Evolutionary conservation across 53 echinoderm and acorn worm species (phyloP).

Genomic region (Mesocentrotus franciscanus): DNA sequence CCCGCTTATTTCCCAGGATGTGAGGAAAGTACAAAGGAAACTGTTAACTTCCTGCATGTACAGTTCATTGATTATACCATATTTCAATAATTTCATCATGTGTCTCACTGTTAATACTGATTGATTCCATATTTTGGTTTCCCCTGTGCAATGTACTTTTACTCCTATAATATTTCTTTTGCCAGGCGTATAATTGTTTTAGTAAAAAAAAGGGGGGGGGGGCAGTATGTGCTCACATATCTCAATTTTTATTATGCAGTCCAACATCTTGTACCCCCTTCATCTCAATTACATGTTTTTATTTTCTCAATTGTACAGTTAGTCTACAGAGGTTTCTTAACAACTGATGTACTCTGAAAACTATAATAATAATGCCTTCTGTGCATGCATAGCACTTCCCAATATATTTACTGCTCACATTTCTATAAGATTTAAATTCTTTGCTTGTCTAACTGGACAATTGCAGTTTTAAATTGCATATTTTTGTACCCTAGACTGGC

Average conservation of each 20-base stretch:
- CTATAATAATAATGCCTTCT: neutral
- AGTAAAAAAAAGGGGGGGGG: too few species aligned
- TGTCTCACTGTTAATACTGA: neutral
- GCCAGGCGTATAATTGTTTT: too few species aligned
- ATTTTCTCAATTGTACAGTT: neutral
- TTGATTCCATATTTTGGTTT: neutral
- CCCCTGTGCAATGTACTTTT: neutral
- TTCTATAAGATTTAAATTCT: neutral
- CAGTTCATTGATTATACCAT: neutral
- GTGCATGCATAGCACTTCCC: neutral
- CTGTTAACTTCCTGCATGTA: neutral
- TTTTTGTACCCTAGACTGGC: neutral
- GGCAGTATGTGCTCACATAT: neutral
- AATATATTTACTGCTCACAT: neutral
- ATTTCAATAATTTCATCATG: neutral
- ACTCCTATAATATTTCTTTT: neutral
- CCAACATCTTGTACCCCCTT: neutral
- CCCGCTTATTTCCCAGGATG: neutral
- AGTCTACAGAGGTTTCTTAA: neutral
- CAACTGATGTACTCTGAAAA: neutral
- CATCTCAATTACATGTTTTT: neutral
- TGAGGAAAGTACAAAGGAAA: neutral
- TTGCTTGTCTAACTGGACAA: neutral
- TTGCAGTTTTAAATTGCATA: neutral
- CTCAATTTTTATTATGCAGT: neutral